Percentiles rank a stretch among this genome's conserved stretches.
Conservation (phyloP, 2,888 invertebrate species). For the Hipparchia sbordonii region DNA sequence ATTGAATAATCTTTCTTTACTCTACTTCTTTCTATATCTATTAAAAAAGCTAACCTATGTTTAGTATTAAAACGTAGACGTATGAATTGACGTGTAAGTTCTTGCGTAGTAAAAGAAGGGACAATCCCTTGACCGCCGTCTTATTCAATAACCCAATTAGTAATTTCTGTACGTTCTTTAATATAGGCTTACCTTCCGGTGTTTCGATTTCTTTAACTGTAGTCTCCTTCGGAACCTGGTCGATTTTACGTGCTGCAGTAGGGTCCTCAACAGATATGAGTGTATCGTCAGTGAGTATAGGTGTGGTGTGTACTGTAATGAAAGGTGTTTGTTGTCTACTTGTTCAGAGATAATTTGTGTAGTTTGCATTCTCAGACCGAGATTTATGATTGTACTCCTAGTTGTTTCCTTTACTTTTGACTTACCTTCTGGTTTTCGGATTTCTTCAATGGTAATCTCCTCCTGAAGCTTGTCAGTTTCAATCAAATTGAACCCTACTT, state of each 20-base stretch:
- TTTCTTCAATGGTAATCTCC: neutral
- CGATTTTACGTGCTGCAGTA: neutral
- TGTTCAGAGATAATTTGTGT: constrained; percentile 8
- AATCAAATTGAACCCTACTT: neutral
- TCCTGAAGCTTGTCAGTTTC: neutral
- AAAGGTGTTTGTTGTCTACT: constrained; percentile 7
- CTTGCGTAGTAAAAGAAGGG: too few relatives aligned
- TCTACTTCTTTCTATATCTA: too few relatives aligned
- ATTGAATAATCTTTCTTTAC: too few relatives aligned
- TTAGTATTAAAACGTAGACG: too few relatives aligned
- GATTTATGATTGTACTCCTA: neutral
- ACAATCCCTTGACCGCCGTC: too few relatives aligned
- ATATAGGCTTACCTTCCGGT: constrained; percentile 53
- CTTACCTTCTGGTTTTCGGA: neutral
- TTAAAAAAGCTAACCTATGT: too few relatives aligned
- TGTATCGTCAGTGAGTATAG: constrained; percentile 40
- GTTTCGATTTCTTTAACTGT: constrained; percentile 43
- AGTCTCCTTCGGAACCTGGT: constrained; percentile 59
- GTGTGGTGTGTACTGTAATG: constrained; percentile 28
- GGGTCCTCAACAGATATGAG: constrained; percentile 13
- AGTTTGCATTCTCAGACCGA: neutral
- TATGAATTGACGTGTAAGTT: too few relatives aligned
- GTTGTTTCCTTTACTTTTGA: neutral
- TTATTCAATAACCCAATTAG: constrained; percentile 42
- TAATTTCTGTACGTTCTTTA: constrained; percentile 34